Evolutionary conservation across 2,888 invertebrate species (phyloP), one percentile per base, ranked within the genome.

Genomic region (Pseudoips prasinana): DNA sequence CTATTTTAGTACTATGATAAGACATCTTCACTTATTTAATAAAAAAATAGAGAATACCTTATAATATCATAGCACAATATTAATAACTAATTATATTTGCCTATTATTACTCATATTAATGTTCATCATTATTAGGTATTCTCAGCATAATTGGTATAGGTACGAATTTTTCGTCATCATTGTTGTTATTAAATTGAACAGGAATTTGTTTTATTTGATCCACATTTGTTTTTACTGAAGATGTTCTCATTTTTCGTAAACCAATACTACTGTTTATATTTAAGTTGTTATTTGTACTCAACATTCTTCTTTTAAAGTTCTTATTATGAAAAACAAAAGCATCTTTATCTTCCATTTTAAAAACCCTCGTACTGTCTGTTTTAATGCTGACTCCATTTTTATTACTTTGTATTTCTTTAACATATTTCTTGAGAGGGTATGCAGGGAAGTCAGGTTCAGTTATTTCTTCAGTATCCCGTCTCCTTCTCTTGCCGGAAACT

Each of bases 401-500:
- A 24, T 14, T 17, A 7, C 39, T 29, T 7, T 31, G 29, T 3
- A 33, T 30, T 25, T 46, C 46, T 7, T 53, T 38, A 14, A 37
- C 33, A 39, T 50, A 60, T 18, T 57, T 56, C 22, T 39, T 40
- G 1, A 64, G 52, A 0, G 50, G 43, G 4, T 56, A 41, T 8
- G 53, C 29, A 0, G 46, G 32, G 2, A 50, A 46, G 11, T 58
- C 47, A 10, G 58, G 36, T 1, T 44, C 63, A 1, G 54, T 52
- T 1, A 64, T 47, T 54, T 78, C 76, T 55, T 77, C 73, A 1
- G 78, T 70, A 32, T 86, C 79, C 19, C 92, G 83, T 62, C 90
- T 90, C 52, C 78, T 90, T 37, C 89, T 71, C 46, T 89, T 80
- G 8, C 94, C 94, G 8, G 93, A 90, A 5, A 95, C 87, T 0